Evolutionary conservation across 2,113 vertebrate genomes (phyloP).

Genomic region (Gallinago jamesoni): DNA sequence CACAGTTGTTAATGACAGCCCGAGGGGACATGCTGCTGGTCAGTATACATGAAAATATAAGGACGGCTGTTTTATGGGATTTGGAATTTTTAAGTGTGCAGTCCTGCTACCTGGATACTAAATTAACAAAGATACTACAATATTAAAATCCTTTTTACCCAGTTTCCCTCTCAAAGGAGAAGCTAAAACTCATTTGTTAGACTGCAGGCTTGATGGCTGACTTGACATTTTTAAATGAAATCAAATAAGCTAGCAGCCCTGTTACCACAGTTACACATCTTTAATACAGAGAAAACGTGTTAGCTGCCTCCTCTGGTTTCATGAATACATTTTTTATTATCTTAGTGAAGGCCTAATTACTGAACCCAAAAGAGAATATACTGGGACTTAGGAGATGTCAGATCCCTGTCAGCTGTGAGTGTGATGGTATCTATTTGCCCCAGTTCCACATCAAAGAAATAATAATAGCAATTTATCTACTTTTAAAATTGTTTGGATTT

Average conservation of each 20-base stretch:
- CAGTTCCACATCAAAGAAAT: background rate
- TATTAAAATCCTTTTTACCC: background rate
- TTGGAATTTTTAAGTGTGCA: background rate
- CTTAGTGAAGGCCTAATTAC: background rate
- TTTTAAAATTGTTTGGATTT: background rate
- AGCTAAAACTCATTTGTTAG: background rate
- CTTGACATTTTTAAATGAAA: conserved; percentile 6
- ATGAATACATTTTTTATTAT: background rate
- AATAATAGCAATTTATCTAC: background rate
- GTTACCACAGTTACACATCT: background rate
- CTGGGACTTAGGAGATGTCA: background rate
- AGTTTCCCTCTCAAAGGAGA: background rate
- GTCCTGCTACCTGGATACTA: background rate
- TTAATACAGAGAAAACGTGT: background rate
- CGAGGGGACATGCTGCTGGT: background rate
- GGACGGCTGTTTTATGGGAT: background rate
- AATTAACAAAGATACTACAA: background rate
- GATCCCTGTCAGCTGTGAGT: background rate
- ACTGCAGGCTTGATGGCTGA: background rate
- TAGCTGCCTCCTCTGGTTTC: background rate
- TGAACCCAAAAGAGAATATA: background rate
- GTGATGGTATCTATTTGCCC: background rate
- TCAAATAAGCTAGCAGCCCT: background rate
- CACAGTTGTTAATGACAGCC: background rate
- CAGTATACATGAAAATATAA: background rate